Evolutionary conservation across 2,113 vertebrate genomes (phyloP), one percentile per base, ranked within the genome.

Genomic region (Seriola quinqueradiata): DNA sequence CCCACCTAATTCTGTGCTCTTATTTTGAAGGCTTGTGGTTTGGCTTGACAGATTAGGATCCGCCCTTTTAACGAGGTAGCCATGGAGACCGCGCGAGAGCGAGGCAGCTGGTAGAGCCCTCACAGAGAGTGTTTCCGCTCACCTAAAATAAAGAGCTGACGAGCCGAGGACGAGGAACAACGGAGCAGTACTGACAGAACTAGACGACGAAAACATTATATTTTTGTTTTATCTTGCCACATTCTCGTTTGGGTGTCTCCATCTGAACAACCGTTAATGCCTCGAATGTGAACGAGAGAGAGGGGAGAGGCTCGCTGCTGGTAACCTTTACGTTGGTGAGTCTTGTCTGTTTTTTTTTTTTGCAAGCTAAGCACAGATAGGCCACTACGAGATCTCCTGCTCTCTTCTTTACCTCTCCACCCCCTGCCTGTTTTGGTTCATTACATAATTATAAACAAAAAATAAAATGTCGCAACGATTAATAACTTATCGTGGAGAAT

Each of bases 71-170:
- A 61, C 66, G 72, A 36, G 65, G 93, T 96, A 85, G 87, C 92
- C 92, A 95, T 95, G 92, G 95, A 91, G 84, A 96, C 92, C 87
- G 92, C 81, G 90, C 90, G 81, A 93, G 93, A 94, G 82, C 91
- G 63, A 92, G 93, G 90, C 95, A 88, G 91, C 86, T 91, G 81
- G 72, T 82, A 23, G 90, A 90, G 89, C 84, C 90, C 72, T 85
- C 82, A 75, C 79, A 66, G 87, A 60, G 82, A 90, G 72, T 70
- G 79, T 93, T 93, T 94, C 92, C 92, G 92, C 89, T 88, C 85
- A 85, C 77, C 89, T 89, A 77, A 70, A 78, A 89, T 64, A 90
- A 90, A 89, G 88, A 87, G 77, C 79, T 71, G 75, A 59, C 71
- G 81, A 89, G 77, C 66, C 50, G 79, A 84, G 75, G 75, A 88